These are phyloP conservation scores for Syngnathus scovelli DNA, from an alignment of 2,113 vertebrate genomes.

Conservation along the genomic window DNA sequence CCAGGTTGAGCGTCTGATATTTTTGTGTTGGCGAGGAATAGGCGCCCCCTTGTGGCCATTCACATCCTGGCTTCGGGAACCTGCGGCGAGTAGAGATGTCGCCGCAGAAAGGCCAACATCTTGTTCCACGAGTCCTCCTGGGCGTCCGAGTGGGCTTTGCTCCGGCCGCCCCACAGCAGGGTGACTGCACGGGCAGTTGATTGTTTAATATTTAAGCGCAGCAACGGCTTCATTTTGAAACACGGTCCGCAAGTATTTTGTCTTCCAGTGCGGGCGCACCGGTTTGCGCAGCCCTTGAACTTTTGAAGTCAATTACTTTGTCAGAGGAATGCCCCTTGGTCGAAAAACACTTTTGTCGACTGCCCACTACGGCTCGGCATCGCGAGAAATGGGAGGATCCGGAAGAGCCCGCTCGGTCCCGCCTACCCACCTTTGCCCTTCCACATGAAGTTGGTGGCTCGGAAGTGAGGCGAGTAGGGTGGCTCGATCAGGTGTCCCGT, in stretches of 20 bases:
- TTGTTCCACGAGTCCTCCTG: conserved; percentile 69
- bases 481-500: conserved; percentile 72
- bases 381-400: too few species aligned
- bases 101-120: conserved; percentile 57
- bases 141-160: conserved; percentile 63
- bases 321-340: too few species aligned
- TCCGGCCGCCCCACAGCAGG: conserved; percentile 58
- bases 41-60: background rate
- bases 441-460: conserved; percentile 36
- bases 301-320: too few species aligned
- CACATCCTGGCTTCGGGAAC: conserved; percentile 24
- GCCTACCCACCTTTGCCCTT: conserved; percentile 30
- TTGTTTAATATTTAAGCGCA: too few species aligned
- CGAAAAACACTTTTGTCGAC: too few species aligned
- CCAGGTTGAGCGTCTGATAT: too few species aligned
- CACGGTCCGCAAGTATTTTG: too few species aligned
- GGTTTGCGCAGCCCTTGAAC: too few species aligned
- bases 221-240: too few species aligned
- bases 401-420: too few species aligned
- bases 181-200: conserved; percentile 35
- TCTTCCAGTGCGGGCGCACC: too few species aligned
- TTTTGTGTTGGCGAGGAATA: background rate
- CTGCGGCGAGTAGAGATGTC: conserved; percentile 39
- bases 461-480: conserved; percentile 64
- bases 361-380: too few species aligned